A percentile compares a stretch with the other conserved stretches of the same genome.
Evolutionary conservation across 2,888 invertebrate genomes (phyloP).

Genomic region (Mesodorylaimus sp.): DNA sequence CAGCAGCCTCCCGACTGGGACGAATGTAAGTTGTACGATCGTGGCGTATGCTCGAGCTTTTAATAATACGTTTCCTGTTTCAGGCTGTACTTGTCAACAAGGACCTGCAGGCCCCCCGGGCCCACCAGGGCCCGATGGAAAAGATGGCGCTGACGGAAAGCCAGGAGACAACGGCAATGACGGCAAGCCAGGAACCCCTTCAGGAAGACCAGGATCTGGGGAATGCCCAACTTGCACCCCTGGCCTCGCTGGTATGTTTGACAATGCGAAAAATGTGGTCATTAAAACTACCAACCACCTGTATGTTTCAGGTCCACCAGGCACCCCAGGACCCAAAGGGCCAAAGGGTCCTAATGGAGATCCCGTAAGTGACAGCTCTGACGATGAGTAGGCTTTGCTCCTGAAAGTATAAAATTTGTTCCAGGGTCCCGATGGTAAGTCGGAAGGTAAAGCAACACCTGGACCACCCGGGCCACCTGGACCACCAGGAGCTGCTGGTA

Average conservation of each 20-base stretch:
- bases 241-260: neutral
- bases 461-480: slow-evolving; percentile 1
- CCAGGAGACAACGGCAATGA: neutral
- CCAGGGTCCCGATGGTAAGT: neutral
- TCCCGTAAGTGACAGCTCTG: slow-evolving; percentile 14
- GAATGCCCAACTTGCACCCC: neutral
- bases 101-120: slow-evolving; percentile 7
- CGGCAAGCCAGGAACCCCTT: neutral
- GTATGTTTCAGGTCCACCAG: neutral
- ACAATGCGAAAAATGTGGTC: too few species aligned
- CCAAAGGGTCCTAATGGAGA: slow-evolving; percentile 11
- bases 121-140: slow-evolving; percentile 1
- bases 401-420: too few species aligned
- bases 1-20: neutral
- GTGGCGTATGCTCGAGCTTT: neutral
- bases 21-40: neutral
- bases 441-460: neutral
- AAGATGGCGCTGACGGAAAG: slow-evolving; percentile 1
- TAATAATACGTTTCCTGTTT: neutral
- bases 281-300: too few species aligned
- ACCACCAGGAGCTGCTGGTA: neutral
- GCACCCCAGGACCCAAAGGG: neutral
- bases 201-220: neutral
- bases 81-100: slow-evolving; percentile 12
- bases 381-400: slow-evolving; percentile 23